A percentile compares a stretch with the other conserved stretches of the same genome.
Conservation (phyloP, 37 sponge, comb jelly and placozoan species). For the Beroe forskalii region DNA sequence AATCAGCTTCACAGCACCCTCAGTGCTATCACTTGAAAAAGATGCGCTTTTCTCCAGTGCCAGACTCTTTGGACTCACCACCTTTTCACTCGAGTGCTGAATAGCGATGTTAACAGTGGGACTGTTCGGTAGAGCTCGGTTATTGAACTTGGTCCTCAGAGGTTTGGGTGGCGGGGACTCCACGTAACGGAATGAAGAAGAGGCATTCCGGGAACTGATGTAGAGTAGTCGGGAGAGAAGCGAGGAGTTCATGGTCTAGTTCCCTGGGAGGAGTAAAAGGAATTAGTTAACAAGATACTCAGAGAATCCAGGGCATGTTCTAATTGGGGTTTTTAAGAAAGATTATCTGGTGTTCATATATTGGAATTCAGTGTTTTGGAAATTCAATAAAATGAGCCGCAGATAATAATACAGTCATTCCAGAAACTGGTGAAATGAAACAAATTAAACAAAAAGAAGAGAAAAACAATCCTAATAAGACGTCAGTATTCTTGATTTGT, state of each 20-base stretch:
- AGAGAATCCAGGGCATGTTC: no score
- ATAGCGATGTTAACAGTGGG: background rate
- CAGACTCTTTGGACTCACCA: background rate
- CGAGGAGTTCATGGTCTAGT: background rate
- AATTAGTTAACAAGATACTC: background rate
- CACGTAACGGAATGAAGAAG: background rate
- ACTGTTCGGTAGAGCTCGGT: background rate
- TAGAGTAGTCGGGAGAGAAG: background rate
- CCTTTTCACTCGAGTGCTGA: background rate
- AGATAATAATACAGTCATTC: no score
- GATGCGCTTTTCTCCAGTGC: background rate
- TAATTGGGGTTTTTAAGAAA: no score
- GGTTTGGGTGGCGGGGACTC: slow-evolving; percentile 6
- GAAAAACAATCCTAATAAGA: no score
- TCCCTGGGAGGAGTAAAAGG: background rate
- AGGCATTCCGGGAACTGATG: background rate
- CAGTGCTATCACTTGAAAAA: background rate
- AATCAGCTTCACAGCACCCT: background rate
- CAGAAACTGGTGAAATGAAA: no score
- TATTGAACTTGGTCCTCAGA: background rate
- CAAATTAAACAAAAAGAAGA: no score
- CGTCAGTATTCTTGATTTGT: no score
- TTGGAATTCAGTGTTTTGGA: no score
- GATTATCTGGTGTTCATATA: no score
- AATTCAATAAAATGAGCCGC: no score